phyloP scores from a whole-genome alignment of 2,797 vertebrate species.

The Remorina albescens region DNA sequence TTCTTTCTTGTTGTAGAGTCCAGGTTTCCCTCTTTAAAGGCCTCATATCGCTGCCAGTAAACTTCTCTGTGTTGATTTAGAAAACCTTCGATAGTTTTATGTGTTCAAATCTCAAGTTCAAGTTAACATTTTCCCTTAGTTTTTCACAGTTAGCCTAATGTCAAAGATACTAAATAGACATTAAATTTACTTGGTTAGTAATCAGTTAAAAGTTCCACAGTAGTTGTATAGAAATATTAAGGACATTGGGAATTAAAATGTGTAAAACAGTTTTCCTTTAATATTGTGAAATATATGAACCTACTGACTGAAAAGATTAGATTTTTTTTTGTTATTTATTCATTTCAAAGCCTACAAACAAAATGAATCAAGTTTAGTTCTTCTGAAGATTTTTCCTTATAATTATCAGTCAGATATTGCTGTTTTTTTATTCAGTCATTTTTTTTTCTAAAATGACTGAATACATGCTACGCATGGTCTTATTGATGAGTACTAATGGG shows the following conservation, averaged over 20 bases:
- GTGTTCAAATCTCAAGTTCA: slow-evolving; percentile 2
- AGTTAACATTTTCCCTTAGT: background rate
- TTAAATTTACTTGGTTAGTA: background rate
- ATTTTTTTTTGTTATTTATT: background rate
- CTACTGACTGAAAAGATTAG: background rate
- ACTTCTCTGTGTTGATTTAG: background rate
- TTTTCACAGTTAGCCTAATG: background rate
- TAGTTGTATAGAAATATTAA: background rate
- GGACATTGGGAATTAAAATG: background rate
- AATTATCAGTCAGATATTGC: background rate
- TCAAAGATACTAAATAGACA: background rate
- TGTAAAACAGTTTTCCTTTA: background rate
- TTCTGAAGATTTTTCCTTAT: background rate
- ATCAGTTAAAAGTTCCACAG: background rate
- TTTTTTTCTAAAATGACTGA: background rate
- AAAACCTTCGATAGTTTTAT: slow-evolving; percentile 1
- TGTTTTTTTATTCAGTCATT: too few relatives aligned
- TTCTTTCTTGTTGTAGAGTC: slow-evolving; percentile 19
- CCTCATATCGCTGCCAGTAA: slow-evolving; percentile 11
- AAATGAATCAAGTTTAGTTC: background rate
- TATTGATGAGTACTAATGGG: background rate
- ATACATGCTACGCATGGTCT: background rate
- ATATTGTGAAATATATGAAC: background rate
- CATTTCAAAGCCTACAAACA: background rate
- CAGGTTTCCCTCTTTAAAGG: slow-evolving; percentile 10